These are phyloP conservation scores for Marcusenius ussheri DNA, from an alignment of 2,113 vertebrate genomes.

Conservation along the genomic window DNA sequence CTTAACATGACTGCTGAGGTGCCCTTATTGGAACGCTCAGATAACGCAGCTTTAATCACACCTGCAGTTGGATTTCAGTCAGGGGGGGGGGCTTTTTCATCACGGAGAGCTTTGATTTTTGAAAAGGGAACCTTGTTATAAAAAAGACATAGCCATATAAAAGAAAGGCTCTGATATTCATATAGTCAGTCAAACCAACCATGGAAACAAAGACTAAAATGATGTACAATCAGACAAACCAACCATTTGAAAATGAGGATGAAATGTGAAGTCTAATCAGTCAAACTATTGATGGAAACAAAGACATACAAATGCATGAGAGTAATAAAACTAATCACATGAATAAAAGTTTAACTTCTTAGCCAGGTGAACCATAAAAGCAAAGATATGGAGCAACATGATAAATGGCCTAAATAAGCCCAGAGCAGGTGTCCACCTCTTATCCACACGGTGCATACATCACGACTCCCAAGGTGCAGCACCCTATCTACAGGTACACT, in stretches of 20 bases:
- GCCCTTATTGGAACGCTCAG: conserved; percentile 6
- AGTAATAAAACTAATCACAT: conserved; percentile 17
- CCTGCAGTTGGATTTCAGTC: not conserved
- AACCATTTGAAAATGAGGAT: not conserved
- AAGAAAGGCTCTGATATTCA: not conserved
- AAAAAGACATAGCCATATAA: not conserved
- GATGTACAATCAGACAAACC: not conserved
- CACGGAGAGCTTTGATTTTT: not conserved
- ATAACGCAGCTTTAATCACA: conserved; percentile 39
- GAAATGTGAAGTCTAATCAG: not conserved
- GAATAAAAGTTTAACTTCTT: not conserved
- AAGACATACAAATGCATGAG: not conserved
- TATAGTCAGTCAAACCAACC: not conserved
- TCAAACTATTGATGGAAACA: not conserved
- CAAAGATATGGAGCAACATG: not conserved
- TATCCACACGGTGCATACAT: not conserved
- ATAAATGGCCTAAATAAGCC: not conserved
- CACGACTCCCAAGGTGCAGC: not conserved
- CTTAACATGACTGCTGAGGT: conserved; percentile 21
- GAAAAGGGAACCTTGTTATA: not conserved
- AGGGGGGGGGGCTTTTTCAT: not conserved
- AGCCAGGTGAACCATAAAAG: not conserved
- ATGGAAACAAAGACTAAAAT: not conserved
- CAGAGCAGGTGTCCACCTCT: not conserved
- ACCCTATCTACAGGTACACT: not conserved